Evolutionary conservation across 2,113 vertebrate species (phyloP).

Genomic region (Paramisgurnus dabryanus): DNA sequence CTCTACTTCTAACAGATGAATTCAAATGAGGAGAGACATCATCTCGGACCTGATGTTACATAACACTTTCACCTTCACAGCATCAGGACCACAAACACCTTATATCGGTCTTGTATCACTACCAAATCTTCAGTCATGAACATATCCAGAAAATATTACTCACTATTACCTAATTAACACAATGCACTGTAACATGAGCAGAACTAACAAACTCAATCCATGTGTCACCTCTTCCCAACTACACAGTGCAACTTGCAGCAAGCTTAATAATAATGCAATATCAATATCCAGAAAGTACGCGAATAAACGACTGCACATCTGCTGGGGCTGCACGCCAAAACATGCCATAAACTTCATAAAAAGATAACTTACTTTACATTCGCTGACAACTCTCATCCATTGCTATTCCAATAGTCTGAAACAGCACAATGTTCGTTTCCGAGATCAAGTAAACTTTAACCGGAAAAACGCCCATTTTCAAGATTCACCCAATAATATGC

Average conservation of each 20-base stretch:
- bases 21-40: neutral
- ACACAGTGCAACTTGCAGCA: slow-evolving; percentile 9
- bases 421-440: slow-evolving; percentile 39
- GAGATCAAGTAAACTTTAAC: slow-evolving; percentile 49
- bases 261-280: neutral
- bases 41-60: slow-evolving; percentile 1
- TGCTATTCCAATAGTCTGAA: neutral
- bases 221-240: neutral
- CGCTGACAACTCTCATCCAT: slow-evolving; percentile 1
- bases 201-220: neutral
- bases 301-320: neutral
- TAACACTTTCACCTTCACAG: slow-evolving; percentile 21
- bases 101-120: neutral
- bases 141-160: neutral
- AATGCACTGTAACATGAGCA: neutral
- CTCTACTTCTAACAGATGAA: neutral
- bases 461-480: slow-evolving; percentile 42
- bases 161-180: neutral
- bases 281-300: neutral
- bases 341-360: neutral
- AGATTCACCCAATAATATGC: slow-evolving; percentile 23
- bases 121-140: neutral
- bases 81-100: slow-evolving; percentile 29
- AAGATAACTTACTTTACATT: slow-evolving; percentile 9
- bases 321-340: neutral